These are phyloP conservation scores for Himalopsyche tibetana DNA, from an alignment of 2,888 invertebrate species.

Conservation along the genomic window DNA sequence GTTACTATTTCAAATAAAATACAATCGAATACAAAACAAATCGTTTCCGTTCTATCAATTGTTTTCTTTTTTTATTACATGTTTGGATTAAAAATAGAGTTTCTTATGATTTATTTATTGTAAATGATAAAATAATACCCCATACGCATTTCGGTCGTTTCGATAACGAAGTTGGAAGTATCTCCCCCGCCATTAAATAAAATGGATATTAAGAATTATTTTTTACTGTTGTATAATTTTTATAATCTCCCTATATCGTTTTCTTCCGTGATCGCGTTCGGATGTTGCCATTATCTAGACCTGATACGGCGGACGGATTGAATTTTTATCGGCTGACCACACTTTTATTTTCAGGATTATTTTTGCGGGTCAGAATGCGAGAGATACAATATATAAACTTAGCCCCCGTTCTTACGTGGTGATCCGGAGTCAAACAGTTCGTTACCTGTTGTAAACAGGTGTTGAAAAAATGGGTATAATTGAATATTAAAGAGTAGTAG, in stretches of 20 bases:
- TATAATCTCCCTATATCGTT: conserved; percentile 58
- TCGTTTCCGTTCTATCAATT: neutral
- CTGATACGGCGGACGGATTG: neutral
- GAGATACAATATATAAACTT: too few relatives aligned
- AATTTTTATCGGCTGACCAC: neutral
- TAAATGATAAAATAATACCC: conserved; percentile 13
- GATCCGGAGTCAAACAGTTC: too few relatives aligned
- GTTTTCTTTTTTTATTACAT: neutral
- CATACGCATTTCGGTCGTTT: conserved; percentile 9
- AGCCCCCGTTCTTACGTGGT: too few relatives aligned
- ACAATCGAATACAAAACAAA: too few relatives aligned
- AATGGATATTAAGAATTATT: conserved; percentile 7
- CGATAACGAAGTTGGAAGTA: neutral
- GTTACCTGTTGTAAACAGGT: too few relatives aligned
- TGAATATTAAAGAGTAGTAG: too few relatives aligned
- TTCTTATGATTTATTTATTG: neutral
- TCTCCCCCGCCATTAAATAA: neutral
- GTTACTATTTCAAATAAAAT: too few relatives aligned
- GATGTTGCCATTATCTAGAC: conserved; percentile 2
- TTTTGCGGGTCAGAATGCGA: too few relatives aligned
- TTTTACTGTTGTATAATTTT: conserved; percentile 42
- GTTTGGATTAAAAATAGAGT: neutral
- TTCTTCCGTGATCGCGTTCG: conserved; percentile 59
- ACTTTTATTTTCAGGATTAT: neutral
- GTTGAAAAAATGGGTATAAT: too few relatives aligned